phyloP scores from a whole-genome alignment of 2,888 invertebrate genomes.

The Aporophyla lueneburgensis region DNA sequence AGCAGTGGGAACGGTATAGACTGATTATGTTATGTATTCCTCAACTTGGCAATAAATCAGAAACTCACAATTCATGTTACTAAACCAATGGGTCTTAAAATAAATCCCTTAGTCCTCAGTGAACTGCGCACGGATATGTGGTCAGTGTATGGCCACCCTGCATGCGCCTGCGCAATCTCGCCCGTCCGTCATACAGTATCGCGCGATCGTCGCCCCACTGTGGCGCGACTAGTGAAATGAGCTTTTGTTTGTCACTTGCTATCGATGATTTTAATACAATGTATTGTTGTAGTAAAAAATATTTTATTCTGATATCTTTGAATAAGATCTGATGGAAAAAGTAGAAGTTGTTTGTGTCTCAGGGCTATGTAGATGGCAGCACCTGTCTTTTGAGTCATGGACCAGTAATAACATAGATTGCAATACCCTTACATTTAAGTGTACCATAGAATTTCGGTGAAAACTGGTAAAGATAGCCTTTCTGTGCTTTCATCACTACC shows the following conservation, averaged over 20 bases:
- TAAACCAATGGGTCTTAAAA: conserved; percentile 7
- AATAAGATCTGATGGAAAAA: conserved; percentile 19
- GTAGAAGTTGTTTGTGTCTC: background rate
- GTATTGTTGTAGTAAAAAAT: conserved; percentile 59
- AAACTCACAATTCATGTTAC: too few species aligned
- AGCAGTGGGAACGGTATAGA: too few species aligned
- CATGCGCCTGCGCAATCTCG: conserved; percentile 75
- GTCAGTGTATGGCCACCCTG: conserved; percentile 73
- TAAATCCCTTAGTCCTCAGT: conserved; percentile 40
- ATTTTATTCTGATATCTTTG: conserved; percentile 34
- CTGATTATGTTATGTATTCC: too few species aligned
- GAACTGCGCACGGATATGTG: conserved; percentile 28
- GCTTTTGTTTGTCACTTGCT: conserved; percentile 60
- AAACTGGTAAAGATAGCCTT: background rate
- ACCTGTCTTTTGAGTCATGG: background rate
- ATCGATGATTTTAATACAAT: conserved; percentile 56
- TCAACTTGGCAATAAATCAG: background rate
- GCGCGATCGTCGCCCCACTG: conserved; percentile 80
- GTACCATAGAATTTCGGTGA: too few species aligned
- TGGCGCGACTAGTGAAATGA: conserved; percentile 66
- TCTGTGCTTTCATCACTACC: too few species aligned
- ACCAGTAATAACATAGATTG: background rate
- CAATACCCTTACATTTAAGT: background rate
- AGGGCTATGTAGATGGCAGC: background rate
- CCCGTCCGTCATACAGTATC: conserved; percentile 85